Base-by-base conservation (phyloP, 2,113 vertebrate genomes). In the Pterocles gutturalis region DNA sequence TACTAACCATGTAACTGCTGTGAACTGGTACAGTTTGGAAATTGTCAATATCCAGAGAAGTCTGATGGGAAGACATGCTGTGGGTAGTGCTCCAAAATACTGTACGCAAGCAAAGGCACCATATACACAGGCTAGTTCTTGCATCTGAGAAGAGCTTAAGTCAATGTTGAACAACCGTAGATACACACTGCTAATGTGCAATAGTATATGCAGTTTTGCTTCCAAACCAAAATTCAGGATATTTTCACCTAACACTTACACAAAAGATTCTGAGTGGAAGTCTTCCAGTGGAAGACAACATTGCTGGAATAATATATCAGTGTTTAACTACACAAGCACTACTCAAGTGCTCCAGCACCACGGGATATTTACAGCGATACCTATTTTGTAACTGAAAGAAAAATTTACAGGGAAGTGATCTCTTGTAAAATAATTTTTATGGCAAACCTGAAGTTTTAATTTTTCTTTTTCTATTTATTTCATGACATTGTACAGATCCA, bases 381-480 rank as follows among this genome's bases (percentile, higher is more conserved):
- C 43, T 36, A 12, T 45, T 80, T 77, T 17, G 18, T 36, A 75
- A 69, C 13, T 14, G 13, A 83, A 83, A 41, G 12, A 11, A 79
- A 92, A 49, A 55, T 33, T 79, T 85, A 28, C 65, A 85, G 3
- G 13, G 49, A 87, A 53, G 11, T 0, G 1, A 83, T 43, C 19
- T 17, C 20, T 69, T 53, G 11, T 7, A 26, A 7, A 69, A 70
- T 5, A 62, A 48, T 55, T 93, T 87, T 64, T 58, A 70, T 7
- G 25, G 31, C 13, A 78, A 58, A 71, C 7, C 13, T 60, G 21
- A 86, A 55, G 18, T 22, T 57, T 53, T 6, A 41, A 41, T 24
- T 48, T 3, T 4, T 2, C 2, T 10, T 15, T 5, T 5, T 2
- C 5, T 1, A 26, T 45, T 60, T 48, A 17, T 34, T 81, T 64